Evolutionary conservation across 2,888 invertebrate genomes (phyloP), one percentile per base, ranked within the genome.

Genomic region (Oscheius sp.): DNA sequence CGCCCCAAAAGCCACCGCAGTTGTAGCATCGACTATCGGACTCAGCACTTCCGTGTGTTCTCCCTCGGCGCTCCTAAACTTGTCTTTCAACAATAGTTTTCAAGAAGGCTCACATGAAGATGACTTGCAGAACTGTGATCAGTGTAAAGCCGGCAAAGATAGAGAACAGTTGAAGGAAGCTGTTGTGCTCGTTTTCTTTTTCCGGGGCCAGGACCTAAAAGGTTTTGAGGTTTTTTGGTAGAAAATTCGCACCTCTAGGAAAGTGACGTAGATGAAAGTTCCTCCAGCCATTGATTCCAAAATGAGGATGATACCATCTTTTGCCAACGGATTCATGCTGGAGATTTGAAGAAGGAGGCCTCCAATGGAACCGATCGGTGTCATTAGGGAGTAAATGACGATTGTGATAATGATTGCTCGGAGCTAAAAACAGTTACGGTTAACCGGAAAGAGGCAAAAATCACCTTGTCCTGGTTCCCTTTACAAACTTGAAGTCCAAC

Each of bases 361-460:
- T 9, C 87, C 75, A 10, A 85, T 73, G 2, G 87, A 80, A 11
- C 94, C 93, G 72, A 93, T 83, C 0, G 94, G 94, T 3, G 93
- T 93, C 33, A 93, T 93, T 65, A 93, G 86, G 0, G 93, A 92
- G 80, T 91, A 91, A 11, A 90, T 75, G 2, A 90, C 32, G 47
- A 90, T 88, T 2, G 90, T 89, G 55, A 86, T 80, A 11, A 91
- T 73, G 10, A 85, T 82, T 4, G 70, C 73, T 71, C 76, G 62
- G 11, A 58, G 32, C 76, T 76, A 63, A 48, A 78, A 68, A 50
- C 72, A 2, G 21, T 21, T 21, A 55, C 2, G 9, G 21, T 21
- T 55, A 2, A 21, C 2, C 21, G 9, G 9, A 29, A 11, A 13
- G 4, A 1, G 33, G 10, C 11, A 33, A n/a, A 57, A n/a, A 5